Conservation (phyloP, 1,140 invertebrate species). For the Pogonus chalceus region DNA sequence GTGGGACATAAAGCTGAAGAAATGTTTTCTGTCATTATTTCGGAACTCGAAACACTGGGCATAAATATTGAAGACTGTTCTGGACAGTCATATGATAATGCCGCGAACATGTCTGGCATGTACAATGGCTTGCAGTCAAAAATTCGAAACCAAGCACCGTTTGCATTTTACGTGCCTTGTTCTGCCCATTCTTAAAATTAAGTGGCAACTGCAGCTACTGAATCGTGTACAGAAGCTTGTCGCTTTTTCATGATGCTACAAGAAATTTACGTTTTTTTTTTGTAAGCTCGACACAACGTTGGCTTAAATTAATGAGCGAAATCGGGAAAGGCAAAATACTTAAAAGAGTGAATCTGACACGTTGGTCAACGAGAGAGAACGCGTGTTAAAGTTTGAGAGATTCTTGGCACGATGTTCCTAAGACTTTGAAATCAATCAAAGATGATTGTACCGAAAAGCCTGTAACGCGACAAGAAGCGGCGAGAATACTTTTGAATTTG, state of each 20-base stretch:
- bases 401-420: constrained; percentile 20
- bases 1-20: background rate
- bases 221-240: constrained; percentile 15
- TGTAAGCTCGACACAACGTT: constrained; percentile 17
- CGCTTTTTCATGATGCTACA: constrained; percentile 14
- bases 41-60: constrained; percentile 19
- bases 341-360: constrained; percentile 20
- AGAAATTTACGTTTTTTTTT: constrained; percentile 19
- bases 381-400: constrained; percentile 20
- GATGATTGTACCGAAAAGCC: constrained; percentile 21
- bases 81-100: constrained; percentile 33
- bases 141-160: constrained; percentile 19
- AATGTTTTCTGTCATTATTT: too few relatives aligned
- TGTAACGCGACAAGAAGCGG: constrained; percentile 18
- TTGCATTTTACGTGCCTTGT: constrained; percentile 24
- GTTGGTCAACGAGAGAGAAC: constrained; percentile 22
- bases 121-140: constrained; percentile 31
- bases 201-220: constrained; percentile 17
- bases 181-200: constrained; percentile 28
- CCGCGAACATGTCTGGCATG: constrained; percentile 30
- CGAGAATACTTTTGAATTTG: constrained; percentile 16
- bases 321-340: constrained; percentile 20
- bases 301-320: constrained; percentile 20
- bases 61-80: constrained; percentile 29
- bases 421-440: constrained; percentile 19